These are phyloP conservation scores for Halichondria panicea DNA, from an alignment of 37 sponge, comb jelly and placozoan genomes.

Conservation along the genomic window DNA sequence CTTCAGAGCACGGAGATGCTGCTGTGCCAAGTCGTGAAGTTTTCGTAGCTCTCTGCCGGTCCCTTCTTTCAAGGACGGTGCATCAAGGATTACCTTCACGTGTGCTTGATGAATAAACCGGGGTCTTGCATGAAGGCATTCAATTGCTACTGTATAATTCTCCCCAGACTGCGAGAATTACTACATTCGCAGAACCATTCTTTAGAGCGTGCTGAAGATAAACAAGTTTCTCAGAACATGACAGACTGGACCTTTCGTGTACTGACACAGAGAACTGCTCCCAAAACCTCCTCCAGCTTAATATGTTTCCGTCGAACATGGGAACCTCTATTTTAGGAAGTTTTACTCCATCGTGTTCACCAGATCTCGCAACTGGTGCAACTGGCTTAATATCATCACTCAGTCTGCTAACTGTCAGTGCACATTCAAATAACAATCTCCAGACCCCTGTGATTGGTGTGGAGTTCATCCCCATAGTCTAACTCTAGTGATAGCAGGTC, in stretches of 20 bases:
- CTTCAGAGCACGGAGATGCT: conserved; percentile 28
- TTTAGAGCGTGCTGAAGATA: conserved; percentile 23
- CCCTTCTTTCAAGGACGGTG: conserved; percentile 23
- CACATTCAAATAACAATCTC: too few relatives aligned
- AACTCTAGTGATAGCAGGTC: too few relatives aligned
- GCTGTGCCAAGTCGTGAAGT: conserved; percentile 11
- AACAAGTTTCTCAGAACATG: conserved; percentile 17
- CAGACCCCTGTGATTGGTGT: too few relatives aligned
- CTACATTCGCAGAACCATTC: conserved; percentile 14
- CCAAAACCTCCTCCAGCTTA: conserved; percentile 22
- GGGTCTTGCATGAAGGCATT: conserved; percentile 9
- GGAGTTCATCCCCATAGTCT: too few relatives aligned
- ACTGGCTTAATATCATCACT: background rate
- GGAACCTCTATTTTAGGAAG: conserved; percentile 18
- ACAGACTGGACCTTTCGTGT: conserved; percentile 13
- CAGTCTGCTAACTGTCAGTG: too few relatives aligned
- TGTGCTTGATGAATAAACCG: conserved; percentile 25
- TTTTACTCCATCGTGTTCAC: too few relatives aligned
- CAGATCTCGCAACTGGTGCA: background rate
- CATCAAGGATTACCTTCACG: conserved; percentile 12
- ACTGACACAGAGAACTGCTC: conserved; percentile 21
- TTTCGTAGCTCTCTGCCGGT: conserved; percentile 16
- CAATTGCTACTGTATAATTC: conserved; percentile 22
- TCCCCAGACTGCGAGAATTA: conserved; percentile 23
- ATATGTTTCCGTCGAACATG: conserved; percentile 14